Percentiles rank a stretch among this genome's conserved stretches.
Evolutionary conservation across 2,113 vertebrate genomes (phyloP).

Genomic region (Hippolais icterina): DNA sequence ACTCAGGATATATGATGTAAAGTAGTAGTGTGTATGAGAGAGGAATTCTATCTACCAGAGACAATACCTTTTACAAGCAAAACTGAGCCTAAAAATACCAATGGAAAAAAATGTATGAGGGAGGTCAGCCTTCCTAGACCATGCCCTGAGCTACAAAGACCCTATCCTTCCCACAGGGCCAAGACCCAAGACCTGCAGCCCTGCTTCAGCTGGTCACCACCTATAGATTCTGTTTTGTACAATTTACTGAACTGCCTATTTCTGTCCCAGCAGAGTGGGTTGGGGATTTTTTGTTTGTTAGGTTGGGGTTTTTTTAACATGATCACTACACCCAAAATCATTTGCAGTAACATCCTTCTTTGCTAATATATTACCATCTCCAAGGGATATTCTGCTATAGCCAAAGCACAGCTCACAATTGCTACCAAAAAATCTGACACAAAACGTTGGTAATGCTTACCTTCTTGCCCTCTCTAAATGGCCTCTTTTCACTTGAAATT

Average conservation of each 20-base stretch:
- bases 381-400: background rate
- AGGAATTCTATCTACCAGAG: background rate
- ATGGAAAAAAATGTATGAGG: background rate
- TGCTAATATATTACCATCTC: background rate
- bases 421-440: background rate
- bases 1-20: background rate
- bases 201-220: background rate
- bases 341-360: background rate
- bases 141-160: background rate
- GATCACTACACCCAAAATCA: background rate
- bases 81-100: background rate
- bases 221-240: background rate
- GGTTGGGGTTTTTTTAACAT: fast-evolving
- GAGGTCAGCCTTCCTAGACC: background rate
- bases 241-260: background rate
- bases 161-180: background rate
- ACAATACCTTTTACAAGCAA: background rate
- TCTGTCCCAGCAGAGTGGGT: background rate
- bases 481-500: constrained; percentile 33
- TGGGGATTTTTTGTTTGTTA: background rate
- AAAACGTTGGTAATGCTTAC: background rate
- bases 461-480: constrained; percentile 23
- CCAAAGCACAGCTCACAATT: background rate
- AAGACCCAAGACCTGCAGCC: background rate
- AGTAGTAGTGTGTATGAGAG: background rate